These are phyloP conservation scores for Sphenopsis melanotis DNA, from an alignment of 2,797 vertebrate species.

Conservation along the genomic window DNA sequence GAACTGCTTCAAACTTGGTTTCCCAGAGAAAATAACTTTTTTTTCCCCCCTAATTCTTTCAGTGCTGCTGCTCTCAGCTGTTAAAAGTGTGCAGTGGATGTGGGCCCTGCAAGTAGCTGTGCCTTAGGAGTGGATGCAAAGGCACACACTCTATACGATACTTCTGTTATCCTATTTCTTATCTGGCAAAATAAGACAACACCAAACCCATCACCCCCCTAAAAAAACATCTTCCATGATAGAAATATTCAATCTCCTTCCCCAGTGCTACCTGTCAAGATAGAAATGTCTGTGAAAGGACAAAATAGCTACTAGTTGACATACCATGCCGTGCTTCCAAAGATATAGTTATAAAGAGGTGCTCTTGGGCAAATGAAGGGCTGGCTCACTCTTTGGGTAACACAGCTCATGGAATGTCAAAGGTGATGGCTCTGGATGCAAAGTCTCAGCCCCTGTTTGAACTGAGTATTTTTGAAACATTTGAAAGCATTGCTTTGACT, in stretches of 20 bases:
- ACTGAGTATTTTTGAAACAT: neutral
- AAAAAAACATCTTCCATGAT: neutral
- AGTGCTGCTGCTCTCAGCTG: neutral
- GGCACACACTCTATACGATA: rapidly evolving
- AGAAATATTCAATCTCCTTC: neutral
- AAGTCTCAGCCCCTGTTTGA: neutral
- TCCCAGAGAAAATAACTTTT: neutral
- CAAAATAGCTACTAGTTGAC: neutral
- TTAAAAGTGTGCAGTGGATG: neutral
- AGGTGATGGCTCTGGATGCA: neutral
- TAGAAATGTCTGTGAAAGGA: neutral
- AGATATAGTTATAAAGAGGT: neutral
- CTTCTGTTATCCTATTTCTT: neutral
- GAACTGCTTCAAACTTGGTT: neutral
- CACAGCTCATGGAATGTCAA: neutral
- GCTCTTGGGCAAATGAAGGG: rapidly evolving
- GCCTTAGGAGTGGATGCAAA: neutral
- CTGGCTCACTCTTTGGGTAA: neutral
- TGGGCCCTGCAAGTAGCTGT: neutral
- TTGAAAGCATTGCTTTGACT: neutral
- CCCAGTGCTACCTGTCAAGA: neutral
- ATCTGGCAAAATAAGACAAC: neutral
- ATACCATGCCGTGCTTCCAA: neutral
- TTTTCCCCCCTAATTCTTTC: neutral
- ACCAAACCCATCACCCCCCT: neutral